Conservation (phyloP, 2,113 vertebrate species). For the Hippocampus zosterae region DNA sequence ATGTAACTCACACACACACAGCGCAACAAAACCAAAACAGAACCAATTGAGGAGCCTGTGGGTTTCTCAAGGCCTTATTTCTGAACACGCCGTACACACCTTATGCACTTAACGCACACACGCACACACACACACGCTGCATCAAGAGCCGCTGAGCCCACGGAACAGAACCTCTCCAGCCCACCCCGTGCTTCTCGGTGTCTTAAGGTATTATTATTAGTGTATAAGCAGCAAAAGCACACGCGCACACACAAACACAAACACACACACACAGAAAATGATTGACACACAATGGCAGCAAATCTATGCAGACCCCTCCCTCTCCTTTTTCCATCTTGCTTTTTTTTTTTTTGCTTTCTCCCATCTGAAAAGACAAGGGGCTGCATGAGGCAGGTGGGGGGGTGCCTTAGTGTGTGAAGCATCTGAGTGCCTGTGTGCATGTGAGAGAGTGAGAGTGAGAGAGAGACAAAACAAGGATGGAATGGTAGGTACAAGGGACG, state of each 20-base stretch:
- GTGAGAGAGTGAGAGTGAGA: constrained; percentile 20
- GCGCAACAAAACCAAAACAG: neutral
- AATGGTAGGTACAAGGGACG: constrained; percentile 40
- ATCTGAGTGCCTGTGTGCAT: constrained; percentile 16
- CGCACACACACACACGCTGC: constrained; percentile 3
- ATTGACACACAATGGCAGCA: constrained; percentile 78
- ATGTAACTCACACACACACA: neutral
- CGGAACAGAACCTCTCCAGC: constrained; percentile 40
- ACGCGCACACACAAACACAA: constrained; percentile 15
- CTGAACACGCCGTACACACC: neutral
- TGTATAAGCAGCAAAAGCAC: constrained; percentile 65
- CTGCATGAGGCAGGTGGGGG: constrained; percentile 25
- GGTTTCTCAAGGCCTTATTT: neutral
- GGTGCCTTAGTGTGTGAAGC: constrained; percentile 24
- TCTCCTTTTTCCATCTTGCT: constrained; percentile 43
- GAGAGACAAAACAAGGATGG: constrained; percentile 1
- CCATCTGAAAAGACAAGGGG: constrained; percentile 63
- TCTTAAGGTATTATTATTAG: constrained; percentile 65
- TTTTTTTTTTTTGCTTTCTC: constrained; percentile 51
- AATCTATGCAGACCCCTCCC: constrained; percentile 71
- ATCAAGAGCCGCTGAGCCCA: constrained; percentile 45
- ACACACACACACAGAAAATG: constrained; percentile 57
- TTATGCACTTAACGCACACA: neutral
- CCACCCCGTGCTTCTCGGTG: constrained; percentile 66
- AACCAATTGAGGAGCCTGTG: no score